These are phyloP conservation scores for Camelus dromedarius DNA, from an alignment of 2,113 vertebrate species.

Conservation along the genomic window DNA sequence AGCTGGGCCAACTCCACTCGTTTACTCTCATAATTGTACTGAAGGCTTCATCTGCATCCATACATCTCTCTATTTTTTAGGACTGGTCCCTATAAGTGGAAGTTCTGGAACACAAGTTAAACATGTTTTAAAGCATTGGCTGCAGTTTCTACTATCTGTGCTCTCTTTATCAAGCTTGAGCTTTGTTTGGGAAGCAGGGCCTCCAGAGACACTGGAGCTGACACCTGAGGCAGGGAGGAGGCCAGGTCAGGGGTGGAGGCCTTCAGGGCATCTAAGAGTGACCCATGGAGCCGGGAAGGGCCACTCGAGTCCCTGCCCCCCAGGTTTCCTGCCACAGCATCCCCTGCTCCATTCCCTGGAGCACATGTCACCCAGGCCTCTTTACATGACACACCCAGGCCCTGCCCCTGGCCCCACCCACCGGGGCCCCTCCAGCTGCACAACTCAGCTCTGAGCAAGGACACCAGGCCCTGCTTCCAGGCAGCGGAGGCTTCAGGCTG, in stretches of 20 bases:
- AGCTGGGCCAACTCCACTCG: background rate
- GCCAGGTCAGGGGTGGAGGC: too few relatives aligned
- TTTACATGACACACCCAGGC: background rate
- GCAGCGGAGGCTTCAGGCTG: background rate
- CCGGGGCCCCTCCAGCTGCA: too few relatives aligned
- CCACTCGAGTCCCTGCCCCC: too few relatives aligned
- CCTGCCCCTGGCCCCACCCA: background rate
- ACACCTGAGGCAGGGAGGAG: too few relatives aligned
- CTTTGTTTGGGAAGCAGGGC: too few relatives aligned
- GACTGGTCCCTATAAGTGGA: background rate
- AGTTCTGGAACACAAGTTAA: background rate
- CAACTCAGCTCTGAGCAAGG: background rate
- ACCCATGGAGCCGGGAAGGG: too few relatives aligned
- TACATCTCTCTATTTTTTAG: background rate
- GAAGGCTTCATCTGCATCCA: background rate
- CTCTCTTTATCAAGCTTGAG: too few relatives aligned
- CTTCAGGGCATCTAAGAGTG: too few relatives aligned
- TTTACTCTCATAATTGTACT: background rate
- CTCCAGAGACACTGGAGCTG: too few relatives aligned
- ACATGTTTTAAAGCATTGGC: too few relatives aligned
- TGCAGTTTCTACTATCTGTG: too few relatives aligned
- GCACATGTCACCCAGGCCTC: background rate
- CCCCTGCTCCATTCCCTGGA: fast-evolving
- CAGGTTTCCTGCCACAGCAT: too few relatives aligned
- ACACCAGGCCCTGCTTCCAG: background rate